Conservation (phyloP, 1,140 invertebrate species). For the Drosophila prosaltans region DNA sequence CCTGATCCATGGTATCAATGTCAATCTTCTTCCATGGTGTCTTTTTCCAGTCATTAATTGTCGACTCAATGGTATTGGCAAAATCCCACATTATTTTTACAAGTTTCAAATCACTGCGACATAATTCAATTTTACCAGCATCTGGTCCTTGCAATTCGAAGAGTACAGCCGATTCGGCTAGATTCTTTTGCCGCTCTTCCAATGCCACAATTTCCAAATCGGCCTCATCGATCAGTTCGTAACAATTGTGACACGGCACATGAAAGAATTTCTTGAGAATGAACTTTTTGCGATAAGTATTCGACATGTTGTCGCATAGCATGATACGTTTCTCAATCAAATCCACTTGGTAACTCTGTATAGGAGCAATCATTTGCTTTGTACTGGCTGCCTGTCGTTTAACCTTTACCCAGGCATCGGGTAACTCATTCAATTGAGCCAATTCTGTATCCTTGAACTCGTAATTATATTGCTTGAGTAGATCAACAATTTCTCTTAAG, state of each 20-base stretch:
- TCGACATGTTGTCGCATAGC: conserved; percentile 91
- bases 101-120: conserved; percentile 90
- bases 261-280: conserved; percentile 87
- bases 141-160: conserved; percentile 95
- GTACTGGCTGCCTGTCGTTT: conserved; percentile 92
- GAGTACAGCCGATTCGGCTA: conserved; percentile 90
- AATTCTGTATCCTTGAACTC: conserved; percentile 88
- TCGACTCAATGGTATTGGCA: conserved; percentile 90
- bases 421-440: conserved; percentile 88
- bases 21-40: conserved; percentile 97
- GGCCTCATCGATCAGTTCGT: conserved; percentile 89
- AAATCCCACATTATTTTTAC: conserved; percentile 96
- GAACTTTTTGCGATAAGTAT: conserved; percentile 91
- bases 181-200: conserved; percentile 87
- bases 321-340: conserved; percentile 86
- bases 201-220: conserved; percentile 88
- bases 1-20: conserved; percentile 96
- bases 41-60: conserved; percentile 95
- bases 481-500: conserved; percentile 89
- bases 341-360: conserved; percentile 87
- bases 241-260: conserved; percentile 89
- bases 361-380: conserved; percentile 93
- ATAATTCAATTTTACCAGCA: conserved; percentile 89
- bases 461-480: conserved; percentile 89
- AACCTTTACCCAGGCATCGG: conserved; percentile 94